Conservation (phyloP, 2,113 vertebrate genomes). For the Corvus moneduloides region DNA sequence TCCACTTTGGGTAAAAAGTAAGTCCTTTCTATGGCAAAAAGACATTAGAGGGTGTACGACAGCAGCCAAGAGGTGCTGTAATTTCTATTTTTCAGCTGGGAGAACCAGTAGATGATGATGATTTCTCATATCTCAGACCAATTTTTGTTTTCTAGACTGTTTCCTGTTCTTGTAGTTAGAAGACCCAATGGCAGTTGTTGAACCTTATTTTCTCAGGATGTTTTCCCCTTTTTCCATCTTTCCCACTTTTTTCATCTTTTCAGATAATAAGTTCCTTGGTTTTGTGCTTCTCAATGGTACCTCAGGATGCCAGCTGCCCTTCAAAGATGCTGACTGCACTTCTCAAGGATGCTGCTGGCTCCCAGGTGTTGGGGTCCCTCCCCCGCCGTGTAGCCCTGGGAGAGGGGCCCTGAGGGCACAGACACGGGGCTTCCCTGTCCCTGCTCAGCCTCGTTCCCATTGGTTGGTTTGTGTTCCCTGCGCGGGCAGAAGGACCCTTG, state of each 20-base stretch:
- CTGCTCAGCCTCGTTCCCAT: too few species aligned
- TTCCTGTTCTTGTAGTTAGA: neutral
- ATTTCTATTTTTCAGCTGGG: neutral
- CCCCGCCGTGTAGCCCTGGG: too few species aligned
- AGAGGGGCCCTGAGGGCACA: too few species aligned
- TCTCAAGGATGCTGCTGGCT: neutral
- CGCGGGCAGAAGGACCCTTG: too few species aligned
- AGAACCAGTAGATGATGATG: neutral
- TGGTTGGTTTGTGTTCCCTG: too few species aligned
- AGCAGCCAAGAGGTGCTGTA: neutral
- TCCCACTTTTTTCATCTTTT: neutral
- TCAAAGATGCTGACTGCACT: neutral
- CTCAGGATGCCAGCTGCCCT: neutral
- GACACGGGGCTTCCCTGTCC: too few species aligned
- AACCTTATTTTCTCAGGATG: neutral
- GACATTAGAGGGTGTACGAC: fast-evolving
- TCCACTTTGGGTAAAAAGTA: neutral
- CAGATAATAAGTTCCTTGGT: neutral
- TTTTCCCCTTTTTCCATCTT: neutral
- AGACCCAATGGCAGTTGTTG: neutral
- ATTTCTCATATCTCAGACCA: neutral
- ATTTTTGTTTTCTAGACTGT: neutral
- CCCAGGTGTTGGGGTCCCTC: too few species aligned
- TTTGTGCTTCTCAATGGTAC: neutral
- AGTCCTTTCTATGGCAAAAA: neutral